These are phyloP conservation scores for Arctia plantaginis DNA, from an alignment of 2,888 invertebrate species.

Conservation along the genomic window DNA sequence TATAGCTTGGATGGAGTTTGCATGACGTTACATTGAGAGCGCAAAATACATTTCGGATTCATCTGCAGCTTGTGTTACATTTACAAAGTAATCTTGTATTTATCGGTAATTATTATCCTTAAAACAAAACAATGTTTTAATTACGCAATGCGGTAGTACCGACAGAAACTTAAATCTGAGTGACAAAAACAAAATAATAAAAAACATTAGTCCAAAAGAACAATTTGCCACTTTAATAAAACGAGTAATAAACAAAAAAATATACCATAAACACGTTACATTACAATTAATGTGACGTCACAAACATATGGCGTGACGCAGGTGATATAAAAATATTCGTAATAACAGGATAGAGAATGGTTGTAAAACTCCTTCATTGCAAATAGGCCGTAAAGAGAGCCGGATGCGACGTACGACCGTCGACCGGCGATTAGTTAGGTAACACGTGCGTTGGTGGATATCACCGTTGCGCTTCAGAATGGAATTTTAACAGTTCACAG, in stretches of 20 bases:
- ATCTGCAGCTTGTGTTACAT: no score
- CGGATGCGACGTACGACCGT: constrained; percentile 64
- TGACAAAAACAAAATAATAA: background rate
- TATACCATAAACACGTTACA: constrained; percentile 55
- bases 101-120: no score
- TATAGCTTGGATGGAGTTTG: no score
- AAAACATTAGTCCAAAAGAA: background rate
- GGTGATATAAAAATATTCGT: constrained; percentile 69
- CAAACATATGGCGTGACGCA: constrained; percentile 63
- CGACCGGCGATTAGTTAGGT: constrained; percentile 47
- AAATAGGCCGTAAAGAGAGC: constrained; percentile 79
- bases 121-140: no score
- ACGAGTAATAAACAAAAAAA: constrained; percentile 33
- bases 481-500: constrained; percentile 7
- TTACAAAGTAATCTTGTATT: no score
- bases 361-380: constrained; percentile 78
- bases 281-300: constrained; percentile 55
- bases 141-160: background rate
- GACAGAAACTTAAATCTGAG: background rate
- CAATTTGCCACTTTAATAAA: constrained; percentile 26
- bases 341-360: constrained; percentile 69
- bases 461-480: constrained; percentile 30
- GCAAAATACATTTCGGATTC: no score
- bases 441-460: constrained; percentile 37
- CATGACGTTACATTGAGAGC: no score